Conservation (phyloP, 2,113 vertebrate genomes). For the rabbit (Oryctolagus cuniculus) region DNA sequence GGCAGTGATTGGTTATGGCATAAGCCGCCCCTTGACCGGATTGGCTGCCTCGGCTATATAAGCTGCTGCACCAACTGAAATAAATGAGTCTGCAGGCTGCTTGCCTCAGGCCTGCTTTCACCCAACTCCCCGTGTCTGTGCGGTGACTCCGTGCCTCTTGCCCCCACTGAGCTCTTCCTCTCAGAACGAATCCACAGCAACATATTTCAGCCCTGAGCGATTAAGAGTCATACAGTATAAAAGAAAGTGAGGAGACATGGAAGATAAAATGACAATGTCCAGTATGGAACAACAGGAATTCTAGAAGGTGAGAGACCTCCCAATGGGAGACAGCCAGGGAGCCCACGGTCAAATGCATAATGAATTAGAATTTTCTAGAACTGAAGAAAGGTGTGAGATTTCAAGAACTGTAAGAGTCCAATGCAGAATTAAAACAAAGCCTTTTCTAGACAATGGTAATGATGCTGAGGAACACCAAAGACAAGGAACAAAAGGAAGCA, state of each 20-base stretch:
- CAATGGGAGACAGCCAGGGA: not conserved
- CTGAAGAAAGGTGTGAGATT: not conserved
- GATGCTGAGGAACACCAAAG: not conserved
- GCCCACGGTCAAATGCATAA: not conserved
- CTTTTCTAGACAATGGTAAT: not conserved
- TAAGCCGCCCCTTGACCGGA: too few species aligned
- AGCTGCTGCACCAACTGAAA: too few species aligned
- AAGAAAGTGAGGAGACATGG: not conserved
- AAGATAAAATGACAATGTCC: not conserved
- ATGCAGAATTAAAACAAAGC: constrained; percentile 18
- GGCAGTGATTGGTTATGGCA: too few species aligned
- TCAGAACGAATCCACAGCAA: too few species aligned
- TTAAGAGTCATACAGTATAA: constrained; percentile 16
- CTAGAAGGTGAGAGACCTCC: not conserved
- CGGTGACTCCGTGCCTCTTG: too few species aligned
- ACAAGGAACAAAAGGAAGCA: not conserved
- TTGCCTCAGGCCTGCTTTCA: too few species aligned
- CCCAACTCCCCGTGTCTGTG: too few species aligned
- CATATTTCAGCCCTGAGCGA: not conserved
- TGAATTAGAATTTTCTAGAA: not conserved
- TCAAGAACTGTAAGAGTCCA: not conserved
- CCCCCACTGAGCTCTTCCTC: too few species aligned
- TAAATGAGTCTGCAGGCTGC: too few species aligned
- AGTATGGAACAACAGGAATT: not conserved
- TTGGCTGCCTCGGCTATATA: too few species aligned